phyloP scores from a whole-genome alignment of 2,113 vertebrate genomes.

The cattle (Bos taurus) region DNA sequence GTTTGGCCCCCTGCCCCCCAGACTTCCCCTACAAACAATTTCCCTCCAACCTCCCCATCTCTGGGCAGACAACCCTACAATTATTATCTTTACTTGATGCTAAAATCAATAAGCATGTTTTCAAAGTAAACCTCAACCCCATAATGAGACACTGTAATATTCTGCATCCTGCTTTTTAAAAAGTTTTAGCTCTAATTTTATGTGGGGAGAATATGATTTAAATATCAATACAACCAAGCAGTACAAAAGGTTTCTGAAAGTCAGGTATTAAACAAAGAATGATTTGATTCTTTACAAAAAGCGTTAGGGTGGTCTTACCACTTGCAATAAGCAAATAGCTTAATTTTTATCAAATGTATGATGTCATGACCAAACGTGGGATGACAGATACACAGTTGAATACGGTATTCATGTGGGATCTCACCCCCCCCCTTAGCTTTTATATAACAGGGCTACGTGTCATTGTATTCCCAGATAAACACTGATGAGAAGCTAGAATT shows the following conservation, averaged over 20 bases:
- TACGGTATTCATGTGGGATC: rapidly evolving
- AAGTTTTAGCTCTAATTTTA: background rate
- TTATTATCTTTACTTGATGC: background rate
- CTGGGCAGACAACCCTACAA: background rate
- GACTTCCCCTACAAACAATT: background rate
- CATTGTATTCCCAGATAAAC: background rate
- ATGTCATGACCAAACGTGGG: background rate
- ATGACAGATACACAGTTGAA: background rate
- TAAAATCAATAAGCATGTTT: background rate
- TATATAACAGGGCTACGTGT: background rate
- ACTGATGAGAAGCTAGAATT: background rate
- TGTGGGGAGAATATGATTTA: background rate
- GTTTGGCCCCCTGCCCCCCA: background rate
- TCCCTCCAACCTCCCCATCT: rapidly evolving
- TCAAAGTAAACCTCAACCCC: background rate
- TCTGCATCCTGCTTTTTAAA: slow-evolving; percentile 4
- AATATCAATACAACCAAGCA: background rate
- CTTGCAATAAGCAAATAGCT: background rate
- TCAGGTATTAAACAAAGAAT: background rate
- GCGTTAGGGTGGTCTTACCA: background rate
- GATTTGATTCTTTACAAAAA: background rate
- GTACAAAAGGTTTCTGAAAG: background rate
- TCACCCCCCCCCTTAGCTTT: background rate
- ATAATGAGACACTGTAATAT: background rate
- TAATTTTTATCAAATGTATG: background rate